Evolutionary conservation across 2,113 vertebrate species (phyloP).

Genomic region (Pipa parva): DNA sequence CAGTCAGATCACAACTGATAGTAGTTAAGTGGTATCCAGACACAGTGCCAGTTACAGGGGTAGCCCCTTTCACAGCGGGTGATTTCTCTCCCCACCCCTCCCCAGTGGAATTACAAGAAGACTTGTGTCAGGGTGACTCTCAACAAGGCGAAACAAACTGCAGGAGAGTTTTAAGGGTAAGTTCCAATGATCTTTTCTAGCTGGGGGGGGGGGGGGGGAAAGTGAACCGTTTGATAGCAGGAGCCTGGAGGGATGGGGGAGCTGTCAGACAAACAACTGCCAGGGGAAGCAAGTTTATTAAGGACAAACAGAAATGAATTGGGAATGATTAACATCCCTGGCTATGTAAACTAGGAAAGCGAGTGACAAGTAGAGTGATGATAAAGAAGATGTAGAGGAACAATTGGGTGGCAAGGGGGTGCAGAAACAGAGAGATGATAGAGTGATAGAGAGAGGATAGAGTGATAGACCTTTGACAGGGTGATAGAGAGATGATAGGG

Average conservation of each 20-base stretch:
- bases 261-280: neutral
- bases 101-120: slow-evolving; percentile 26
- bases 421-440: too few species aligned
- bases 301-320: neutral
- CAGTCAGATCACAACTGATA: neutral
- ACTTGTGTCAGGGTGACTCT: neutral
- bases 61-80: neutral
- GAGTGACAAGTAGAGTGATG: too few species aligned
- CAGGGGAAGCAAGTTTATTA: too few species aligned
- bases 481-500: too few species aligned
- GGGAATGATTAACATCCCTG: too few species aligned
- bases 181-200: neutral
- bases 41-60: slow-evolving; percentile 16
- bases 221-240: neutral
- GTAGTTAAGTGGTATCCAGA: slow-evolving; percentile 16
- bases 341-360: too few species aligned
- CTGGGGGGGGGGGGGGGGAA: neutral
- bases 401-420: too few species aligned
- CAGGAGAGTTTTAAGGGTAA: slow-evolving; percentile 9
- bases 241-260: neutral
- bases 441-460: too few species aligned
- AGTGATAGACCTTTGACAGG: too few species aligned
- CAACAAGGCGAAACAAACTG: neutral
- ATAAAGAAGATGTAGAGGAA: too few species aligned
- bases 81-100: neutral